phyloP scores from a whole-genome alignment of 1,140 invertebrate species.

The Lepeophtheirus salmonis region DNA sequence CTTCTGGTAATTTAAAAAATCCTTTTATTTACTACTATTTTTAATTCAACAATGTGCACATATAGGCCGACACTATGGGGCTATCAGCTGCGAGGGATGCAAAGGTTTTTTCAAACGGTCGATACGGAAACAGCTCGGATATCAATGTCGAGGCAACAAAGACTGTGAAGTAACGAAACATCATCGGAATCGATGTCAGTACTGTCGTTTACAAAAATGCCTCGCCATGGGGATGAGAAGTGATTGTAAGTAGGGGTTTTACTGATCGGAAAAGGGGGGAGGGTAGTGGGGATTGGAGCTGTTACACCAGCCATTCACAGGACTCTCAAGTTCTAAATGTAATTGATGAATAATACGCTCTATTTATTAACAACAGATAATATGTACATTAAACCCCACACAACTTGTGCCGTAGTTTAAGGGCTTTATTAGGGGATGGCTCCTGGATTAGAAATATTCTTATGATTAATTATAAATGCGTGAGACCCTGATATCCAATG shows the following conservation, averaged over 20 bases:
- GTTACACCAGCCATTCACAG: too few relatives aligned
- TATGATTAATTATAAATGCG: too few relatives aligned
- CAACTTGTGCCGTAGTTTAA: too few relatives aligned
- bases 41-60: constrained; percentile 11
- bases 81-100: constrained; percentile 78
- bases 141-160: constrained; percentile 79
- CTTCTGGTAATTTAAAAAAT: constrained; percentile 38
- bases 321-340: too few relatives aligned
- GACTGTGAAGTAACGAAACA: constrained; percentile 94
- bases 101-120: constrained; percentile 82
- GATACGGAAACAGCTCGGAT: constrained; percentile 82
- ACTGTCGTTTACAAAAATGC: constrained; percentile 90
- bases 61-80: constrained; percentile 70
- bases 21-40: constrained; percentile 6
- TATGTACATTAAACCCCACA: too few relatives aligned
- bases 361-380: too few relatives aligned
- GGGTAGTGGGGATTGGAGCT: too few relatives aligned
- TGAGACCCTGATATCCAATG: too few relatives aligned
- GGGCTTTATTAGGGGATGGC: too few relatives aligned
- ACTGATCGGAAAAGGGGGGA: too few relatives aligned
- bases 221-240: constrained; percentile 89
- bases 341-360: too few relatives aligned
- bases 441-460: too few relatives aligned
- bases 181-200: constrained; percentile 89
- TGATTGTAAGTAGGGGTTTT: constrained; percentile 54